These are phyloP conservation scores for Drosophila pseudotalamancana DNA, from an alignment of 2,888 invertebrate genomes.

Conservation along the genomic window DNA sequence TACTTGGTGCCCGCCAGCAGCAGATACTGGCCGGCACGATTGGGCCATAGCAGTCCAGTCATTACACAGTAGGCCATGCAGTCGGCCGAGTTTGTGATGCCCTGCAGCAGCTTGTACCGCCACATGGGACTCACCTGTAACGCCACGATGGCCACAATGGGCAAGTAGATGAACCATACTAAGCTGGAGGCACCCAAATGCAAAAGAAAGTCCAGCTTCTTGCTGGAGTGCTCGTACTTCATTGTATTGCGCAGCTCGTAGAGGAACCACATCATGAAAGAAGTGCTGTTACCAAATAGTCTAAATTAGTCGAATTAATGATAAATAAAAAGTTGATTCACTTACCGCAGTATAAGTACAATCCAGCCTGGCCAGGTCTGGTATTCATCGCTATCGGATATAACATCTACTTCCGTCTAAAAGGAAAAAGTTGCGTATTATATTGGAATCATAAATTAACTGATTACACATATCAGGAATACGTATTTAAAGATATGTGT, in stretches of 20 bases:
- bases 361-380: constrained; percentile 99
- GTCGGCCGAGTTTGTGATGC: constrained; percentile 97
- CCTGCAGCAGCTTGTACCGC: constrained; percentile 97
- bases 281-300: constrained; percentile 85
- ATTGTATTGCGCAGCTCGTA: constrained; percentile 90
- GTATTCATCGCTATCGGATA: constrained; percentile 98
- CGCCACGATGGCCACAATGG: constrained; percentile 96
- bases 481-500: neutral
- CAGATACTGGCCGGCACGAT: constrained; percentile 95
- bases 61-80: constrained; percentile 97
- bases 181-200: constrained; percentile 99
- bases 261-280: constrained; percentile 95
- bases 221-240: constrained; percentile 91
- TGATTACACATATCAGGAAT: no score
- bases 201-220: constrained; percentile 95
- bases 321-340: neutral
- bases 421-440: constrained; percentile 77
- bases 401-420: constrained; percentile 97
- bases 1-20: constrained; percentile 90
- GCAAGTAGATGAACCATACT: constrained; percentile 99
- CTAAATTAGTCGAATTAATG: neutral
- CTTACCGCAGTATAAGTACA: constrained; percentile 90
- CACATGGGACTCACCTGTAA: constrained; percentile 97
- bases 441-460: no score
- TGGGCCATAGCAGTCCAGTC: constrained; percentile 98